phyloP scores from a whole-genome alignment of 1,140 invertebrate genomes.

The Rhagoletis zephyria region DNA sequence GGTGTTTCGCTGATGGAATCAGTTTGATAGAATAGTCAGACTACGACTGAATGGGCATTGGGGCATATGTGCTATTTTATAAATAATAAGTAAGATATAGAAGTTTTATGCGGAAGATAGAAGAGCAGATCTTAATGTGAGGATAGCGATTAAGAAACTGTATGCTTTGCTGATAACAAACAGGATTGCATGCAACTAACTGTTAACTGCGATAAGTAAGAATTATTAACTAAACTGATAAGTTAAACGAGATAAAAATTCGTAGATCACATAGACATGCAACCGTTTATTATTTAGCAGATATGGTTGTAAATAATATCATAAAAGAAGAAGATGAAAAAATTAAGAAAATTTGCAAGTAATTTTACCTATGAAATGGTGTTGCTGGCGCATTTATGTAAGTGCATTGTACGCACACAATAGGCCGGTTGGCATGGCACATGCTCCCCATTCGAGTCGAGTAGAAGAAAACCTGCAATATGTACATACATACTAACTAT shows the following conservation, averaged over 20 bases:
- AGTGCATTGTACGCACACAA: slow-evolving; percentile 10
- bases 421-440: not conserved
- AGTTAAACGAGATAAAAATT: not conserved
- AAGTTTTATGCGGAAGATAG: not conserved
- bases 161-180: not conserved
- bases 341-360: not conserved
- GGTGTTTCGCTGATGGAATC: slow-evolving; percentile 21
- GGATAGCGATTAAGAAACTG: not conserved
- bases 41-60: not conserved
- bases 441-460: not conserved
- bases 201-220: not conserved
- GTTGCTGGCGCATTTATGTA: not conserved
- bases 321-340: not conserved
- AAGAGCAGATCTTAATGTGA: not conserved
- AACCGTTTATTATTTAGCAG: not conserved
- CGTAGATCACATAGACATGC: not conserved
- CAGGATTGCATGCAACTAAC: not conserved
- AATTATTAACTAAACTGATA: slow-evolving; percentile 16
- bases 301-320: slow-evolving; percentile 1
- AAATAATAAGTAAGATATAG: not conserved
- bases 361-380: not conserved
- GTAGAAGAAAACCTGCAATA: not conserved
- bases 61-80: not conserved
- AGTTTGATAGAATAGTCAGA: slow-evolving; percentile 34
- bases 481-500: too few relatives aligned